phyloP scores from a whole-genome alignment of 2,797 vertebrate genomes.

The Paramormyrops hopkinsi region DNA sequence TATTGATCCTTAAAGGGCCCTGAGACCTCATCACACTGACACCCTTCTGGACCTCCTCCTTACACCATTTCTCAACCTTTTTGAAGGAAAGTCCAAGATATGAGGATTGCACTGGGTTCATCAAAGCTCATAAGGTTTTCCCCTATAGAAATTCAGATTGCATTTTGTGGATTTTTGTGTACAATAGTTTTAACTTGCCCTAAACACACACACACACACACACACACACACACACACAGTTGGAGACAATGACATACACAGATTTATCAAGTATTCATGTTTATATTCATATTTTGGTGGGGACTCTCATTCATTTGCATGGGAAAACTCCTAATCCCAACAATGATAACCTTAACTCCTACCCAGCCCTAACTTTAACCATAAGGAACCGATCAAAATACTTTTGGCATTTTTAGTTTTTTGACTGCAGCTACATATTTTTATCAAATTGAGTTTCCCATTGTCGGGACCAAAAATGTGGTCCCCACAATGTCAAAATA shows the following conservation, averaged over 20 bases:
- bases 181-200: background rate
- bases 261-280: background rate
- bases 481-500: background rate
- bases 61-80: constrained; percentile 43
- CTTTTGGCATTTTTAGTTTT: background rate
- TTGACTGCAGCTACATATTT: background rate
- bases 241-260: background rate
- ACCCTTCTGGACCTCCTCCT: constrained; percentile 27
- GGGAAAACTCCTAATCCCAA: background rate
- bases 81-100: background rate
- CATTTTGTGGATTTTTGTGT: background rate
- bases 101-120: background rate
- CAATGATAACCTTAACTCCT: background rate
- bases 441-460: background rate
- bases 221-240: background rate
- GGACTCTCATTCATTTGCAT: background rate
- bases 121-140: background rate
- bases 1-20: constrained; percentile 47
- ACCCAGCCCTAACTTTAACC: background rate
- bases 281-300: background rate
- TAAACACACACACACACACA: background rate
- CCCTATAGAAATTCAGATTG: background rate
- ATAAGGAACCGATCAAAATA: background rate
- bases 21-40: constrained; percentile 45
- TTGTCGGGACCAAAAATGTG: background rate